Evolutionary conservation across 2,797 vertebrate genomes (phyloP), one percentile per base, ranked within the genome.

Genomic region (Nannoperca obscura): DNA sequence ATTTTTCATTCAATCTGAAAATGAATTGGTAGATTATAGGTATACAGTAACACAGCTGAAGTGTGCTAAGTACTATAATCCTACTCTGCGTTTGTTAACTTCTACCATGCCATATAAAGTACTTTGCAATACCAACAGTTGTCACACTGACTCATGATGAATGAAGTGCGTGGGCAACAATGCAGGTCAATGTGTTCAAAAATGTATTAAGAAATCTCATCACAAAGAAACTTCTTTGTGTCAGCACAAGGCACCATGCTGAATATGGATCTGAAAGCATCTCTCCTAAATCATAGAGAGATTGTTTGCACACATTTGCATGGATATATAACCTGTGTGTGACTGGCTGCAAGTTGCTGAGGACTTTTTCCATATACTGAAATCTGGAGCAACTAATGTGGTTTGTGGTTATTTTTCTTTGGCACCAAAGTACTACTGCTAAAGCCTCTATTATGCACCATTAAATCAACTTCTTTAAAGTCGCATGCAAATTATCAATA

Each of bases 401-500:
- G 7, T 47, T 70, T 3, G 2, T 27, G 19, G 9, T 68, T 49
- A 8, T 50, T 72, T 34, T 58, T 44, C 22, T 19, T 60, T 22
- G 49, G 9, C 46, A 27, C 11, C 46, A 57, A 71, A 34, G 20
- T 44, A 46, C 27, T n/a, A 4, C 17, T 57, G 17, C 13, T 3
- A 68, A 73, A 72, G 55, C 34, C 38, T 54, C 54, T 2, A 58
- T 24, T 65, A 53, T 11, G 14, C 15, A 73, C n/a, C 27, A 30
- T 8, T 1, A 77, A 76, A 46, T 69, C 20, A 62, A 42, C 22
- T 42, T 81, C 12, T 70, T 76, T 42, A 53, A 61, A 75, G 12
- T 44, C 62, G 8, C 47, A 53, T 82, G 75, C 42, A 68, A 66
- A 71, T 82, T n/a, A 58, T 38, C 36, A 58, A 70, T 66, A 59